phyloP scores from a whole-genome alignment of 2,113 vertebrate genomes.

The Perccottus glenii region DNA sequence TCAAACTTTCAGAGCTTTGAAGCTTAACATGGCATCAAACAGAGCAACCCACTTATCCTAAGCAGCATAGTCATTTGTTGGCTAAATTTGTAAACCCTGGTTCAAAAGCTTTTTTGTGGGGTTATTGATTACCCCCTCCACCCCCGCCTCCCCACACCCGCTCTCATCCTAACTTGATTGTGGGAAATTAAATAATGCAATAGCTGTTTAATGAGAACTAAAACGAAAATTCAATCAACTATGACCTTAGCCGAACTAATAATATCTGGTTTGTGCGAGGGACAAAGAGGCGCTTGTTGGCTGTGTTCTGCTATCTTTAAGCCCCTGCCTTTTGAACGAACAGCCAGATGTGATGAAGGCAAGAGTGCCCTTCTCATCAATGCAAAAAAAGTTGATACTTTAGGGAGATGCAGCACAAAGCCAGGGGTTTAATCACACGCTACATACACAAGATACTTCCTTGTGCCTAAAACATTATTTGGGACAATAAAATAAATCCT shows the following conservation, averaged over 20 bases:
- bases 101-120: constrained; percentile 75
- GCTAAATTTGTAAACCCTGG: constrained; percentile 63
- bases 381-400: constrained; percentile 18
- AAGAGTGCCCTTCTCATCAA: constrained; percentile 14
- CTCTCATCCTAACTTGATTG: constrained; percentile 74
- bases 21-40: constrained; percentile 33
- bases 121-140: constrained; percentile 63
- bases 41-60: constrained; percentile 1
- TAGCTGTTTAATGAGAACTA: constrained; percentile 83
- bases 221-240: constrained; percentile 84
- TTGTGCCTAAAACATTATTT: not conserved
- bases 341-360: constrained; percentile 29
- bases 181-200: constrained; percentile 85
- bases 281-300: constrained; percentile 76
- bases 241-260: constrained; percentile 81
- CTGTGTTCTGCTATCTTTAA: constrained; percentile 56
- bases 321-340: constrained; percentile 49
- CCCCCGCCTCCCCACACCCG: constrained; percentile 2
- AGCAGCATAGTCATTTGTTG: constrained; percentile 58
- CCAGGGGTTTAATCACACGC: not conserved
- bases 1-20: constrained; percentile 43
- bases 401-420: constrained; percentile 3
- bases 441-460: not conserved
- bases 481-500: not conserved
- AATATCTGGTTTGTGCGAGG: constrained; percentile 66